phyloP scores from a whole-genome alignment of 1,140 invertebrate species.

The Euura saliciscinereae region DNA sequence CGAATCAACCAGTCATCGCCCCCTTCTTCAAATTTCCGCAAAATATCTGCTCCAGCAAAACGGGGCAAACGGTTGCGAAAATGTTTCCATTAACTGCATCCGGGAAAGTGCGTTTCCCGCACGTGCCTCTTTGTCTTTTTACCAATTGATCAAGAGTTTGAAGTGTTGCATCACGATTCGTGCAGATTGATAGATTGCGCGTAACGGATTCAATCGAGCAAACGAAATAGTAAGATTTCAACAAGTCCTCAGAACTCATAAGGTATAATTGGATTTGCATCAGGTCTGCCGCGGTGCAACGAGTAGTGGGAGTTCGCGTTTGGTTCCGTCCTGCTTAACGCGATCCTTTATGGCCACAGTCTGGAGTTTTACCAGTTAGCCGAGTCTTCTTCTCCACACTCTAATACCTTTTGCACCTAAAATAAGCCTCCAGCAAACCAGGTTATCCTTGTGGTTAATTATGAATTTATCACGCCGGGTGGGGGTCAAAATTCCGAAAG shows the following conservation, averaged over 20 bases:
- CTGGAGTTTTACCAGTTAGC: neutral
- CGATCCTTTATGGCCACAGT: conserved; percentile 14
- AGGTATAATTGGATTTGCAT: neutral
- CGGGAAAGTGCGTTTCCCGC: neutral
- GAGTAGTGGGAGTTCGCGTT: conserved; percentile 26
- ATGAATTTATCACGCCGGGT: conserved; percentile 7
- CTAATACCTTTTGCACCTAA: conserved; percentile 52
- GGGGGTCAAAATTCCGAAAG: too few species aligned
- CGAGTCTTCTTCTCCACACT: conserved; percentile 54
- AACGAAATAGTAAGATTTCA: neutral
- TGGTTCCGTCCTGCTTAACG: conserved; percentile 57
- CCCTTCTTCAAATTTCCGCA: neutral
- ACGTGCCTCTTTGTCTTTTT: too few species aligned
- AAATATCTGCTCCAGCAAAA: neutral
- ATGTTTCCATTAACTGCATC: neutral
- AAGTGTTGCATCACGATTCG: too few species aligned
- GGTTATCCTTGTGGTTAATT: conserved; percentile 40
- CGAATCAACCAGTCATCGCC: neutral
- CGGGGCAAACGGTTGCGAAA: neutral
- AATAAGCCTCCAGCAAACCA: conserved; percentile 44
- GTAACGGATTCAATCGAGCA: too few species aligned
- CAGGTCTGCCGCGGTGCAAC: neutral
- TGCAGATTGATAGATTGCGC: too few species aligned
- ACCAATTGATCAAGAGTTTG: too few species aligned
- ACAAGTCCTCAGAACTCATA: neutral